Evolutionary conservation across 2,113 vertebrate species (phyloP).

Genomic region (Tretioscincus oriximinensis): DNA sequence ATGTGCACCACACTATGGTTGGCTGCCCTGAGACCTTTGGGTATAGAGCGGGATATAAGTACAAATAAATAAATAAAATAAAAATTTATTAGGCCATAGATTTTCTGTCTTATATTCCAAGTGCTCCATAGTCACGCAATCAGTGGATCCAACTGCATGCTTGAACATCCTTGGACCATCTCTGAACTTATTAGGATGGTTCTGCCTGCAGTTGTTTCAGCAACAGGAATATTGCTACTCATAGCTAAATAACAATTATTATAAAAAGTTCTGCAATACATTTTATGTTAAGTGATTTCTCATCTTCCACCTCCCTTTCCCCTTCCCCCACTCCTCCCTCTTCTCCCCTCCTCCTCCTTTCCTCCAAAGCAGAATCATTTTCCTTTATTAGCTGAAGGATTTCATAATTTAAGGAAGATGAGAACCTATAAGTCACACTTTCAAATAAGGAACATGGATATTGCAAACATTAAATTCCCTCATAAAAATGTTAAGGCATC

Average conservation of each 20-base stretch:
- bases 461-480: conserved; percentile 83
- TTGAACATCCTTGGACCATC: neutral
- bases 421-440: conserved; percentile 84
- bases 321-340: conserved; percentile 44
- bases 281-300: conserved; percentile 82
- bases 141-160: neutral
- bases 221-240: conserved; percentile 48
- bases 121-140: neutral
- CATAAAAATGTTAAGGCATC: conserved; percentile 85
- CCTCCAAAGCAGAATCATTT: conserved; percentile 82
- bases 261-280: conserved; percentile 78
- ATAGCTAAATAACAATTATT: conserved; percentile 83
- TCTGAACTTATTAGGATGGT: too few species aligned
- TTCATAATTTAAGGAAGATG: conserved; percentile 85
- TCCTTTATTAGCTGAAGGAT: conserved; percentile 84
- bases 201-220: too few species aligned
- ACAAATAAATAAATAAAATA: too few species aligned
- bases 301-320: conserved; percentile 49
- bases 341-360: too few species aligned
- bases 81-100: too few species aligned
- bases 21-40: too few species aligned
- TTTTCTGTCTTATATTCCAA: too few species aligned
- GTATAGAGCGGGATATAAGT: too few species aligned
- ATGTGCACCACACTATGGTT: too few species aligned
- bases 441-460: conserved; percentile 83